Conservation (phyloP, 2,797 vertebrate genomes). For the Lepilemur ruficaudatus region DNA sequence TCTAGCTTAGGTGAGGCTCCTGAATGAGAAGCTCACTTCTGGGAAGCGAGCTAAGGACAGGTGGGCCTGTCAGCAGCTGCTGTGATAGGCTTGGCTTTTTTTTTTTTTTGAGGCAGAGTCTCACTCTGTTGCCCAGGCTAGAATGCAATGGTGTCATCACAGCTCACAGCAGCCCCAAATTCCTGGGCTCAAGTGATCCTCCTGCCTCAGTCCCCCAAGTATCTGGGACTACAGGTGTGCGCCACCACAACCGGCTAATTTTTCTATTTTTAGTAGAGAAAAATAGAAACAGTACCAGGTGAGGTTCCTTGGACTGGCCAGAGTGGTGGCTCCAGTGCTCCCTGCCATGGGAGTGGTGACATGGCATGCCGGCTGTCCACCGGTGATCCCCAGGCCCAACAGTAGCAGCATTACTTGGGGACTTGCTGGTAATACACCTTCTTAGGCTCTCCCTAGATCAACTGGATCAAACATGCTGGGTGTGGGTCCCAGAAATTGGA, state of each 20-base stretch:
- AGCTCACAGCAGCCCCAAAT: too few species aligned
- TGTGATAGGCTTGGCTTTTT: neutral
- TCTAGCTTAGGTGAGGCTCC: neutral
- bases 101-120: too few species aligned
- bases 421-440: neutral
- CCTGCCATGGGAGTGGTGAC: rapidly evolving
- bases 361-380: rapidly evolving
- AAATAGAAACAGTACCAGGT: too few species aligned
- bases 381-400: neutral
- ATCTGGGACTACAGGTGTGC: too few species aligned
- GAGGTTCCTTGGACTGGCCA: too few species aligned
- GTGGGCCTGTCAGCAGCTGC: neutral
- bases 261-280: too few species aligned
- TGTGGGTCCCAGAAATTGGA: neutral
- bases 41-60: neutral
- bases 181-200: too few species aligned
- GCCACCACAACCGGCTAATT: too few species aligned
- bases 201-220: too few species aligned
- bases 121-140: too few species aligned
- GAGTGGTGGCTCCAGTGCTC: neutral
- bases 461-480: neutral
- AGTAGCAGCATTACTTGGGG: neutral
- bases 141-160: too few species aligned
- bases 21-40: neutral
- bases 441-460: neutral